Conservation (phyloP, 2,797 vertebrate species). For the Cheirogaleus major region DNA sequence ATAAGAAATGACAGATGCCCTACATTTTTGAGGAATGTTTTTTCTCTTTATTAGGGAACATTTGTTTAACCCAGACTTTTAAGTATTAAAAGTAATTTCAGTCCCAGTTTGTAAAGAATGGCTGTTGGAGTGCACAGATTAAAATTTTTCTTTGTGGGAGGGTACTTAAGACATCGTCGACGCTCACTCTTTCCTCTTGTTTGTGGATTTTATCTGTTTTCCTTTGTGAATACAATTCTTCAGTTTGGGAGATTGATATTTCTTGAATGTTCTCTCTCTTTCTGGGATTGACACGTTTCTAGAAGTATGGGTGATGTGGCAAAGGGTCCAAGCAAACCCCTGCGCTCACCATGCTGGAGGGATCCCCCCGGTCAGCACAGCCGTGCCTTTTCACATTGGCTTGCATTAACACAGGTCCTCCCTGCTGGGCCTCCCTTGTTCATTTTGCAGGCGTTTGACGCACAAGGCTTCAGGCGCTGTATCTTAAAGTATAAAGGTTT, state of each 20-base stretch:
- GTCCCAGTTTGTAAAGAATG: background rate
- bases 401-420: background rate
- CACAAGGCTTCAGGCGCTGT: background rate
- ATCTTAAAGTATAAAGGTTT: background rate
- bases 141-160: background rate
- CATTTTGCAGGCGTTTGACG: background rate
- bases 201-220: background rate
- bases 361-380: constrained; percentile 59
- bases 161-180: background rate
- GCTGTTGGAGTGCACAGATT: background rate
- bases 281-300: constrained; percentile 59
- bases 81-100: background rate
- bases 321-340: constrained; percentile 72
- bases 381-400: background rate
- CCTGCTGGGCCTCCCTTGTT: constrained; percentile 25
- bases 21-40: background rate
- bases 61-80: background rate
- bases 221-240: background rate
- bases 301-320: constrained; percentile 66
- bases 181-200: too few relatives aligned
- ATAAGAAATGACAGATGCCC: background rate
- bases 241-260: background rate
- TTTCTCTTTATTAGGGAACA: background rate
- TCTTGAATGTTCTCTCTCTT: constrained; percentile 39
- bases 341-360: constrained; percentile 51